phyloP scores from a whole-genome alignment of 2,113 vertebrate species.

The Platichthys flesus region DNA sequence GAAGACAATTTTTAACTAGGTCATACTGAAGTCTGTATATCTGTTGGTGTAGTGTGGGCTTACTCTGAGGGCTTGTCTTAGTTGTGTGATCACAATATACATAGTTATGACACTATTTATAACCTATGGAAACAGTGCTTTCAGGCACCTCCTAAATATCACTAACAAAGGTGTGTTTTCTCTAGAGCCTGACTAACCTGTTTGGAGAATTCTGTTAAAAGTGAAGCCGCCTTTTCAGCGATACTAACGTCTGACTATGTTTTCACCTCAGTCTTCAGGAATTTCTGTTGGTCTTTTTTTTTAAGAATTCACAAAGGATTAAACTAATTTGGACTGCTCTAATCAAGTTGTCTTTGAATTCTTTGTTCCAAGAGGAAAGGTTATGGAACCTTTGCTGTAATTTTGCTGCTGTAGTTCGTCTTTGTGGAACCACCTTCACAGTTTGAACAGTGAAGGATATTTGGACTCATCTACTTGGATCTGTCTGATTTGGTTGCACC shows the following conservation, averaged over 20 bases:
- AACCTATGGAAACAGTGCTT: not conserved
- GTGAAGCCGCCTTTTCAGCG: not conserved
- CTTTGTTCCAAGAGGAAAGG: slow-evolving; percentile 1
- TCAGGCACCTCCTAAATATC: not conserved
- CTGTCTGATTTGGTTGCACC: not conserved
- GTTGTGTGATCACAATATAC: not conserved
- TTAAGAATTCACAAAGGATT: not conserved
- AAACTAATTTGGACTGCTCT: not conserved
- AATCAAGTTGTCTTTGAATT: slow-evolving; percentile 1
- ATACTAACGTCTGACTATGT: not conserved
- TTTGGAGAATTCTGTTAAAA: slow-evolving; percentile 11
- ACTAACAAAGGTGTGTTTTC: slow-evolving; percentile 28
- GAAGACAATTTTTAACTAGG: slow-evolving; percentile 41
- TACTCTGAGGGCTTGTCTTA: slow-evolving; percentile 14
- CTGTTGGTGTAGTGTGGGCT: slow-evolving; percentile 30
- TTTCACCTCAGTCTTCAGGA: not conserved
- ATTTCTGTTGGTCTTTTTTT: not conserved
- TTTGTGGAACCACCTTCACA: not conserved
- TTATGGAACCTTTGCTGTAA: not conserved
- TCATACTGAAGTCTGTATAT: slow-evolving; percentile 45
- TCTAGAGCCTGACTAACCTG: slow-evolving; percentile 30
- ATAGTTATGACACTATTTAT: not conserved
- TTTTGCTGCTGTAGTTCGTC: not conserved
- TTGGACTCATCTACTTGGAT: slow-evolving; percentile 27
- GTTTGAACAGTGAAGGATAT: not conserved